A percentile compares a stretch with the other conserved stretches of the same genome.
Conservation (phyloP, 2,797 vertebrate genomes). For the Melanotaenia pygmaea region DNA sequence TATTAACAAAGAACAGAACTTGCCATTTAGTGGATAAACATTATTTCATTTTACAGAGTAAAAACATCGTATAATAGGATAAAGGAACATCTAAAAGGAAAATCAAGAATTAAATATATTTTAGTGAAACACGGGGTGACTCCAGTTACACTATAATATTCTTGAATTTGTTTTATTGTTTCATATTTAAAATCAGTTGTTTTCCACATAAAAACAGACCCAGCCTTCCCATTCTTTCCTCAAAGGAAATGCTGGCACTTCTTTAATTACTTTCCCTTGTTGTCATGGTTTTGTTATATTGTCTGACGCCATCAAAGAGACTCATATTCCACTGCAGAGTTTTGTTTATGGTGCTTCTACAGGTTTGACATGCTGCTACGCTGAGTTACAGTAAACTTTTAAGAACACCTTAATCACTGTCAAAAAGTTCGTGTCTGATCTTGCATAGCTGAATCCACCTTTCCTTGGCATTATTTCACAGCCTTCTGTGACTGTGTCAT, state of each 20-base stretch:
- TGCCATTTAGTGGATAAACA: neutral
- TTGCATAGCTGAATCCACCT: neutral
- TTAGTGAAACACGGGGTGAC: neutral
- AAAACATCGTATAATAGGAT: neutral
- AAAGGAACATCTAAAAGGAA: neutral
- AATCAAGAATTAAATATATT: neutral
- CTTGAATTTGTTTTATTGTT: neutral
- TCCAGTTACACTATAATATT: neutral
- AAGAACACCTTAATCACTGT: neutral
- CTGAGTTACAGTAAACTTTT: neutral
- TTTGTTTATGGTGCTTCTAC: neutral
- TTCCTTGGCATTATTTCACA: slow-evolving; percentile 2
- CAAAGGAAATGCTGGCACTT: neutral
- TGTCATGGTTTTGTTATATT: neutral
- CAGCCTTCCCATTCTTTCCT: neutral
- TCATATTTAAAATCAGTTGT: neutral
- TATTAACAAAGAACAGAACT: neutral
- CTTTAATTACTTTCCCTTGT: neutral
- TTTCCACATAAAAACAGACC: neutral
- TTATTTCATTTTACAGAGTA: neutral
- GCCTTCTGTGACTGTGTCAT: slow-evolving; percentile 6
- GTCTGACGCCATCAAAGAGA: neutral
- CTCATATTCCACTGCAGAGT: neutral
- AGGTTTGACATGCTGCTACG: slow-evolving; percentile 1
- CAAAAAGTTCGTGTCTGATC: neutral